phyloP scores from a whole-genome alignment of 1,140 invertebrate genomes.

The Oppia nitens region DNA sequence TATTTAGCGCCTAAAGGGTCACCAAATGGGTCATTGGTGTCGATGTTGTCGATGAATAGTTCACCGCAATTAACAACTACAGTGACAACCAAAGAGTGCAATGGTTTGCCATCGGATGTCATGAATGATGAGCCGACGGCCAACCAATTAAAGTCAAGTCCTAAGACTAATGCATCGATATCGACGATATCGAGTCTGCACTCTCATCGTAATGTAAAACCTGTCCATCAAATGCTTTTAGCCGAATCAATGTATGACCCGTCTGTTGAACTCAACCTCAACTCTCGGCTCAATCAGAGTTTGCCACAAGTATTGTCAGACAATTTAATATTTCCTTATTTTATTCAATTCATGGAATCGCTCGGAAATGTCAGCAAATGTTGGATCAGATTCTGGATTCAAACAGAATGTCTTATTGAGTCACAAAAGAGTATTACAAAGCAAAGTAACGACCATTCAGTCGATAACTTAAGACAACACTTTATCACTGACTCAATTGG shows the following conservation, averaged over 20 bases:
- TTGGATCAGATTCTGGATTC: conserved; percentile 51
- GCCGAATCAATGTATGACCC: conserved; percentile 21
- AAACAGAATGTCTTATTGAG: conserved; percentile 44
- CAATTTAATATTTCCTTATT: conserved; percentile 48
- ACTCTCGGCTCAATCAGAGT: conserved; percentile 37
- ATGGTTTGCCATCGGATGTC: background rate
- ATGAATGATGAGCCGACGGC: background rate
- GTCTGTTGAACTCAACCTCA: conserved; percentile 11
- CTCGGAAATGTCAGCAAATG: conserved; percentile 31
- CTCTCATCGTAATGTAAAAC: conserved; percentile 14
- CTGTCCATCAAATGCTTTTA: conserved; percentile 8
- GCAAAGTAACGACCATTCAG: background rate
- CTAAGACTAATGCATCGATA: background rate
- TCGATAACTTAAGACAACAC: background rate
- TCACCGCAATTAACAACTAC: background rate
- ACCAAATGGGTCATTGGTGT: too few relatives aligned
- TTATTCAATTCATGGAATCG: conserved; percentile 52
- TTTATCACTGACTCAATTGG: background rate
- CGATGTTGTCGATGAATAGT: background rate
- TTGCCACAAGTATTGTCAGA: conserved; percentile 45
- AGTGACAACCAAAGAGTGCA: background rate
- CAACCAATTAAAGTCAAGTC: background rate
- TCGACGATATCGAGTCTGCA: conserved; percentile 5
- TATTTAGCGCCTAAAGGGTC: too few relatives aligned
- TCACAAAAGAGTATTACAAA: background rate